phyloP scores from a whole-genome alignment of 2,888 invertebrate genomes.

The Colostygia pectinataria region DNA sequence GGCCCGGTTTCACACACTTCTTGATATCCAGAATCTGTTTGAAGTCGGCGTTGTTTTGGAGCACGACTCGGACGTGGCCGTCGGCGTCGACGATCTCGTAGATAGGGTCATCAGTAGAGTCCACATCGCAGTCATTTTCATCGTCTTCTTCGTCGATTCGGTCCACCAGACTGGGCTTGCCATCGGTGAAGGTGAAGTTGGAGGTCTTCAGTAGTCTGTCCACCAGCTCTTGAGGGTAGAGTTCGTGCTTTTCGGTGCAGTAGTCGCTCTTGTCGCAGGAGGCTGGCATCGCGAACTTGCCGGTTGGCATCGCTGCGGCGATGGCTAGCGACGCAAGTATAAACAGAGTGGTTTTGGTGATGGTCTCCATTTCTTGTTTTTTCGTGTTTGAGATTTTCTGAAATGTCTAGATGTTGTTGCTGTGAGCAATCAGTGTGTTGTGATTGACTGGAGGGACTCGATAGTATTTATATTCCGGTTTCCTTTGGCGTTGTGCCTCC shows the following conservation, averaged over 20 bases:
- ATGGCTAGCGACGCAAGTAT: not conserved
- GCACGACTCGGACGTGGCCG: slow-evolving; percentile 1
- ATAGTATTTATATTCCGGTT: slow-evolving; percentile 5
- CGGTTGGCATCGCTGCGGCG: slow-evolving; percentile 1
- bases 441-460: not conserved
- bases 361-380: slow-evolving; percentile 1
- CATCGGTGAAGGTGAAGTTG: not conserved
- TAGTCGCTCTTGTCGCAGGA: not conserved
- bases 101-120: not conserved
- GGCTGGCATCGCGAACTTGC: slow-evolving; percentile 3
- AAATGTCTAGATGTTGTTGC: not conserved
- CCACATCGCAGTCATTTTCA: not conserved
- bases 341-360: not conserved
- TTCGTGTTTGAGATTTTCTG: not conserved
- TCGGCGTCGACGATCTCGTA: slow-evolving; percentile 7
- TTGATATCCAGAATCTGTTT: not conserved
- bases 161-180: not conserved
- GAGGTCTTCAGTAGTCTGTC: not conserved
- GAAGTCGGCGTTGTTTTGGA: not conserved
- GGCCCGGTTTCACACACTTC: not conserved
- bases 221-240: slow-evolving; percentile 4
- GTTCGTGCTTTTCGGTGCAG: slow-evolving; percentile 6
- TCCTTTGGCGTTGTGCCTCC: not conserved
- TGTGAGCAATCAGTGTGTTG: not conserved
- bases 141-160: not conserved